Evolutionary conservation across 2,888 invertebrate species (phyloP).

Genomic region (Micropterix aruncella): DNA sequence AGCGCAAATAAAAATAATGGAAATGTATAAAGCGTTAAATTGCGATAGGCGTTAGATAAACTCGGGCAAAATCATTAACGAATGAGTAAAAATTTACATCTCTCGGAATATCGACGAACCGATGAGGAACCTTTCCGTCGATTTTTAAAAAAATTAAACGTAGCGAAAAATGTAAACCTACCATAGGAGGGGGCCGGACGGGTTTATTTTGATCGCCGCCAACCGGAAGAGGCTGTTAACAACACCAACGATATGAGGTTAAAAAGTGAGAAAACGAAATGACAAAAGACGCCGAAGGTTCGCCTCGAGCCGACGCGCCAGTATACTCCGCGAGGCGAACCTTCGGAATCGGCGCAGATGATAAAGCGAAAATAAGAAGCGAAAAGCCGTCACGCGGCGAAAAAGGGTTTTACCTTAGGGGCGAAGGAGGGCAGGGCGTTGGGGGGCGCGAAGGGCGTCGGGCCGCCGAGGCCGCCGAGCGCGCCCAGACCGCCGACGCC

Average conservation of each 20-base stretch:
- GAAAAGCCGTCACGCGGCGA: not conserved
- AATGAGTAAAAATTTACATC: no score
- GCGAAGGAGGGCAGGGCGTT: slow-evolving; percentile 76
- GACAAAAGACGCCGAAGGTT: not conserved
- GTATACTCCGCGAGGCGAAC: not conserved
- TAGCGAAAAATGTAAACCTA: slow-evolving; percentile 32
- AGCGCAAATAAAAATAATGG: no score
- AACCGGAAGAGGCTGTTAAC: slow-evolving; percentile 43
- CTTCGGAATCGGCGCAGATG: not conserved
- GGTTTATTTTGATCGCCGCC: slow-evolving; percentile 41
- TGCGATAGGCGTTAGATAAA: no score
- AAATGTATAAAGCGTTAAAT: no score
- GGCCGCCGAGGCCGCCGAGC: slow-evolving; percentile 60
- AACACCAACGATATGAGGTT: slow-evolving; percentile 11
- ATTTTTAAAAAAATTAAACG: not conserved
- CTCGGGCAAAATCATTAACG: no score
- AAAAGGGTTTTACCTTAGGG: slow-evolving; percentile 56
- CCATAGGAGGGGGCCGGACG: slow-evolving; percentile 48
- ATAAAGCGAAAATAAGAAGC: not conserved
- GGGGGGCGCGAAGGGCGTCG: slow-evolving; percentile 81
- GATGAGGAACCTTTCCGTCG: no score
- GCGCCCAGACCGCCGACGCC: no score
- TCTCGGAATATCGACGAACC: no score
- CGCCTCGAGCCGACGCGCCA: not conserved
- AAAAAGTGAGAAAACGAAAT: slow-evolving; percentile 3